Evolutionary conservation across 2,888 invertebrate genomes (phyloP).

Genomic region (Drosophila phalerata): DNA sequence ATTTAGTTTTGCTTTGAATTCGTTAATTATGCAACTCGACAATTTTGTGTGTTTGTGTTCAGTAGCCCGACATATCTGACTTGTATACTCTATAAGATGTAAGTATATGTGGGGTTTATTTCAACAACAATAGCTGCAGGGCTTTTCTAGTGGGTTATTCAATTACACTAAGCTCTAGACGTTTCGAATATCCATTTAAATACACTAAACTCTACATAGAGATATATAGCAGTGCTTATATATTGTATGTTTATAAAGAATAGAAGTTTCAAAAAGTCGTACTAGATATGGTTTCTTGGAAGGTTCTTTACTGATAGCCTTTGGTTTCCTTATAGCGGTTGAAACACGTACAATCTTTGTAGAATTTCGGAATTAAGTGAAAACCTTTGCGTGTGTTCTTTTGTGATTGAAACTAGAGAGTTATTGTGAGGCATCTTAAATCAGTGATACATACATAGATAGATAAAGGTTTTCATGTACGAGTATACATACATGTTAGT

Average conservation of each 20-base stretch:
- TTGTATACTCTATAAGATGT: conserved; percentile 12
- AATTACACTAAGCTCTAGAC: conserved; percentile 42
- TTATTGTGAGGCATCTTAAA: conserved; percentile 58
- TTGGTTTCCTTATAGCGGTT: conserved; percentile 44
- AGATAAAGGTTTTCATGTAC: conserved; percentile 51
- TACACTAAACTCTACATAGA: conserved; percentile 28
- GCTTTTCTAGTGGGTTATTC: conserved; percentile 24
- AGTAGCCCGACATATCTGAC: conserved; percentile 70
- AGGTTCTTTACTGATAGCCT: conserved; percentile 83
- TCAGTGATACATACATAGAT: conserved; percentile 68
- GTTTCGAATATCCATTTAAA: conserved; percentile 16
- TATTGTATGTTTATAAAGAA: conserved; percentile 26
- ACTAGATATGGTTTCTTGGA: conserved; percentile 63
- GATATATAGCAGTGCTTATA: conserved; percentile 9
- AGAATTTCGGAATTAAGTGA: conserved; percentile 51
- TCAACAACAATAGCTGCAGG: conserved; percentile 77
- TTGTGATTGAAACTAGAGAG: conserved; percentile 37
- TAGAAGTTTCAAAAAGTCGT: conserved; percentile 43
- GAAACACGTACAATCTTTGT: conserved; percentile 33
- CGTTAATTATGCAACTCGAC: conserved; percentile 72
- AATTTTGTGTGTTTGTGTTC: conserved; percentile 40
- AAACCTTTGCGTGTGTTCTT: conserved; percentile 57
- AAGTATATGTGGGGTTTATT: conserved; percentile 22
- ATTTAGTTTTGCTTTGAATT: conserved; percentile 30
- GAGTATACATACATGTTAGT: conserved; percentile 37